Conservation (phyloP, 2,888 invertebrate species). For the Tenthredo mesomela region DNA sequence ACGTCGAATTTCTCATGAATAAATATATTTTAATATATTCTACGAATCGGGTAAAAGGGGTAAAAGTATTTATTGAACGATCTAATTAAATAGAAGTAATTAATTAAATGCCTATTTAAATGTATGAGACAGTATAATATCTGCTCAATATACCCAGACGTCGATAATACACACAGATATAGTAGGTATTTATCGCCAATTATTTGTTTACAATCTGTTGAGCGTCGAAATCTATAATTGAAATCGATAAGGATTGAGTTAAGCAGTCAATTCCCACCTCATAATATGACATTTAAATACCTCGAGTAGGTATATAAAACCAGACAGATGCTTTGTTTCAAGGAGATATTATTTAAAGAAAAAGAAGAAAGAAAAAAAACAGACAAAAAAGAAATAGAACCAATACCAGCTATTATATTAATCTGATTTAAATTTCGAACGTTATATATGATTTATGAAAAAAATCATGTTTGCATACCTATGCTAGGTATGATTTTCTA, state of each 20-base stretch:
- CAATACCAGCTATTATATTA: background rate
- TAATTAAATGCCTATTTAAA: background rate
- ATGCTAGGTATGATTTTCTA: background rate
- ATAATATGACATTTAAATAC: conserved; percentile 31
- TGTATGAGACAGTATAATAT: background rate
- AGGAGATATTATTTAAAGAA: background rate
- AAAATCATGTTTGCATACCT: background rate
- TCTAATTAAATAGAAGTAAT: background rate
- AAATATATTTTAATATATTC: background rate
- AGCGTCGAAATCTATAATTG: conserved; percentile 8
- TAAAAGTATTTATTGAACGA: background rate
- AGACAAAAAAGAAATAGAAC: background rate
- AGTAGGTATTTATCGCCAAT: background rate
- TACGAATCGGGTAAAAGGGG: background rate
- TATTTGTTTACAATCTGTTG: conserved; percentile 43
- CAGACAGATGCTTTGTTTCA: background rate
- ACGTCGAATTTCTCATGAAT: background rate
- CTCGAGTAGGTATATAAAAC: background rate
- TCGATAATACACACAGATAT: background rate
- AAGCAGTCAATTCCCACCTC: background rate
- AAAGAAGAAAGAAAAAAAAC: background rate
- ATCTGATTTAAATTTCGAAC: background rate
- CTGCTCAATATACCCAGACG: background rate
- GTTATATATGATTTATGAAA: background rate
- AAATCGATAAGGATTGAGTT: conserved; percentile 33